Evolutionary conservation across 2,113 vertebrate species (phyloP).

Genomic region (Toxotes jaculatrix): DNA sequence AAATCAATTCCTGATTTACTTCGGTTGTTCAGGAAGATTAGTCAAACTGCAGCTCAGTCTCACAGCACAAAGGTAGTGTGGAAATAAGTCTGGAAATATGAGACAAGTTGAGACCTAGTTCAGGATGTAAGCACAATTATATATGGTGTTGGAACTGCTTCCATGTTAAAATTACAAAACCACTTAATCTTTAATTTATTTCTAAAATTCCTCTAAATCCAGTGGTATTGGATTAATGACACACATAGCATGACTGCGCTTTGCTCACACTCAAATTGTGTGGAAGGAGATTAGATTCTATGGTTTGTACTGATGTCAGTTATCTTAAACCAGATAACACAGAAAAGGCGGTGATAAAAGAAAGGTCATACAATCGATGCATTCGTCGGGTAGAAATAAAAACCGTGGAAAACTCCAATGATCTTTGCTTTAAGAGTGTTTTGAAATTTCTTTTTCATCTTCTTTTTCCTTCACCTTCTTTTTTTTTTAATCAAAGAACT

Average conservation of each 20-base stretch:
- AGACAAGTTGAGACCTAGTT: neutral
- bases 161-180: neutral
- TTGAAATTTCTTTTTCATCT: neutral
- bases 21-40: slow-evolving; percentile 8
- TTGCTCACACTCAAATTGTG: neutral
- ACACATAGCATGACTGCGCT: neutral
- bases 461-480: neutral
- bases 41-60: slow-evolving; percentile 19
- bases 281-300: neutral
- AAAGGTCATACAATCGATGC: slow-evolving; percentile 18
- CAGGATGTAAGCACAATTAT: neutral
- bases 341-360: neutral
- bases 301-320: neutral
- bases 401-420: neutral
- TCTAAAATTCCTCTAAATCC: neutral
- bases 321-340: neutral
- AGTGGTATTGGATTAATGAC: neutral
- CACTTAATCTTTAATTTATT: neutral
- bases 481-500: neutral
- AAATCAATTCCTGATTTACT: slow-evolving; percentile 48
- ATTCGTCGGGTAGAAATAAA: neutral
- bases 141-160: neutral
- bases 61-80: neutral
- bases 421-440: neutral
- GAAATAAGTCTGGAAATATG: neutral